Conservation (phyloP, 2,888 invertebrate genomes). For the Anthrax anthrax region DNA sequence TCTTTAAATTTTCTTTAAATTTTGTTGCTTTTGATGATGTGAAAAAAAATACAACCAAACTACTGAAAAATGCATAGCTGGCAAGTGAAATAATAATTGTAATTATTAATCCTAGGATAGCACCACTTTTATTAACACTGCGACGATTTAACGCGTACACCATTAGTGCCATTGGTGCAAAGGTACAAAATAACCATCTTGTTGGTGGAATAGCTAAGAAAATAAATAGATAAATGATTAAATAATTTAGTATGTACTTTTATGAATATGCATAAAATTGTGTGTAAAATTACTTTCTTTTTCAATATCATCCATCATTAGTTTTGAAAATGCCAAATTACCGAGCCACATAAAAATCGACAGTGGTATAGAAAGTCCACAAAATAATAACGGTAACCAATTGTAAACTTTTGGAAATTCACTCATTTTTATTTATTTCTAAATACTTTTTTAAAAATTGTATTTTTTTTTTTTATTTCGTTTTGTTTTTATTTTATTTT, state of each 20-base stretch:
- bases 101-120: conserved; percentile 51
- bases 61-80: conserved; percentile 59
- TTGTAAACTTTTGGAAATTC: conserved; percentile 5
- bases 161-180: conserved; percentile 46
- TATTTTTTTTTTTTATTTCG: too few relatives aligned
- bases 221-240: too few relatives aligned
- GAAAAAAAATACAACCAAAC: conserved; percentile 62
- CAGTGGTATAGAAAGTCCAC: conserved; percentile 55
- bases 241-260: background rate
- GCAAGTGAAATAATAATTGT: conserved; percentile 66
- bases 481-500: too few relatives aligned
- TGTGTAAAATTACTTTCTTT: conserved; percentile 38
- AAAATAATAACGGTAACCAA: conserved; percentile 45
- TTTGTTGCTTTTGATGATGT: conserved; percentile 71
- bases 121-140: conserved; percentile 56
- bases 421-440: background rate
- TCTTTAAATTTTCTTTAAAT: conserved; percentile 49
- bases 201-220: conserved; percentile 26
- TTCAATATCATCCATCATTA: conserved; percentile 34
- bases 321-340: conserved; percentile 43
- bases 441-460: too few relatives aligned
- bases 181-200: conserved; percentile 30
- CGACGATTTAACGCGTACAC: conserved; percentile 52
- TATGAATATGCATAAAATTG: background rate
- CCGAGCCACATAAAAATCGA: conserved; percentile 63